These are phyloP conservation scores for Grammomys surdaster DNA, from an alignment of 2,113 vertebrate species.

Conservation along the genomic window DNA sequence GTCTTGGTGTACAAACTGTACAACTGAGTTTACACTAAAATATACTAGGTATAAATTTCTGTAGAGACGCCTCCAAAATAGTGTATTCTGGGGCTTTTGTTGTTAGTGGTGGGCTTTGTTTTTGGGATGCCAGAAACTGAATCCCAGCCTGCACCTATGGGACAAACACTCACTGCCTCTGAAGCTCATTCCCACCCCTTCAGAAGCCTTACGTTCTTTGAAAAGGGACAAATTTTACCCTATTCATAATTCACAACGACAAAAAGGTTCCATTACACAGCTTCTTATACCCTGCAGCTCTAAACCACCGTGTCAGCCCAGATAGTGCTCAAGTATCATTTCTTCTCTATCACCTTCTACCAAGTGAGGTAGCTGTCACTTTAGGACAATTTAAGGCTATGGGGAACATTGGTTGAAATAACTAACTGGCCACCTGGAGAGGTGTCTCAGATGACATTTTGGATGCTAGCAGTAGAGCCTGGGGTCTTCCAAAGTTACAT, in stretches of 20 bases:
- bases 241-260: slow-evolving; percentile 30
- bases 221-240: slow-evolving; percentile 20
- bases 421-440: background rate
- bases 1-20: background rate
- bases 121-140: background rate
- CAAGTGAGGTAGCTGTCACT: slow-evolving; percentile 63
- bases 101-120: background rate
- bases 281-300: slow-evolving; percentile 7
- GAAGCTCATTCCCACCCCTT: background rate
- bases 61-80: slow-evolving; percentile 47
- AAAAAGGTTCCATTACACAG: slow-evolving; percentile 34
- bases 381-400: slow-evolving; percentile 44
- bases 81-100: background rate
- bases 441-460: slow-evolving; percentile 9
- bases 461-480: slow-evolving; percentile 27
- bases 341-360: background rate
- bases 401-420: slow-evolving; percentile 33
- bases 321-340: slow-evolving; percentile 32
- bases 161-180: background rate
- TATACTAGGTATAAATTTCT: slow-evolving; percentile 34
- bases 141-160: background rate
- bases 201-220: background rate
- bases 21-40: background rate
- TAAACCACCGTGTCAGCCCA: slow-evolving; percentile 10
- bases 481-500: slow-evolving; percentile 35